A percentile compares a stretch with the other conserved stretches of the same genome.
These are phyloP conservation scores for Halichondria panicea DNA, from an alignment of 37 sponge, comb jelly and placozoan species.

Conservation along the genomic window DNA sequence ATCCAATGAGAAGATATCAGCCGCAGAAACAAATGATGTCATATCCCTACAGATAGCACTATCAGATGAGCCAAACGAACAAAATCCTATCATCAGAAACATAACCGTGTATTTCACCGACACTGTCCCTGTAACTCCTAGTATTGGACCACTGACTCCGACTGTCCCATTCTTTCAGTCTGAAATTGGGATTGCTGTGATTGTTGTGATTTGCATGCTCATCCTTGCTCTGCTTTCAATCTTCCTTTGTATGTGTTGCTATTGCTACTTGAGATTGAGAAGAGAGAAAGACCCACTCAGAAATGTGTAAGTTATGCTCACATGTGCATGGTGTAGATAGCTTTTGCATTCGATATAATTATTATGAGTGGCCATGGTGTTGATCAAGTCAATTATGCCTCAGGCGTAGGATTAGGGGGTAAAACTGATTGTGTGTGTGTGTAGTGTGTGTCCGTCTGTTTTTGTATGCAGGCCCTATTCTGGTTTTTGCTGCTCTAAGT, in stretches of 20 bases:
- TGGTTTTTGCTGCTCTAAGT: too few species aligned
- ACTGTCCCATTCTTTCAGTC: slow-evolving; percentile 8
- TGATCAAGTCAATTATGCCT: neutral
- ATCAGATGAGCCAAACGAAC: slow-evolving; percentile 7
- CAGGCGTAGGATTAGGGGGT: neutral
- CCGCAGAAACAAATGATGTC: slow-evolving; percentile 6
- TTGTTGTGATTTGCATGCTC: slow-evolving; percentile 45
- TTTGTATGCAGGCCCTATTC: neutral
- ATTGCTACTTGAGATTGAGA: slow-evolving; percentile 17
- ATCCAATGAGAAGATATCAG: neutral
- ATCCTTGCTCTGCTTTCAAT: slow-evolving; percentile 28
- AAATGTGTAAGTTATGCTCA: slow-evolving; percentile 21
- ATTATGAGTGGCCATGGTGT: neutral
- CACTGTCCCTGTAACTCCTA: neutral
- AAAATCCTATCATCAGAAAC: slow-evolving; percentile 16
- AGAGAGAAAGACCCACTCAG: slow-evolving; percentile 29
- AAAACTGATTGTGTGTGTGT: neutral
- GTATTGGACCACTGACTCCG: neutral
- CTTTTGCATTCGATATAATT: too few species aligned
- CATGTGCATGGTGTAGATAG: too few species aligned
- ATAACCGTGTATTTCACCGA: slow-evolving; percentile 4
- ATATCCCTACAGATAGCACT: slow-evolving; percentile 13
- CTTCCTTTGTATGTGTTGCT: slow-evolving; percentile 41
- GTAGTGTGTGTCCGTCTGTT: neutral
- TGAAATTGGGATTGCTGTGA: slow-evolving; percentile 43